Evolutionary conservation across 2,797 vertebrate species (phyloP), one percentile per base, ranked within the genome.

Genomic region (Yasuhikotakia modesta): DNA sequence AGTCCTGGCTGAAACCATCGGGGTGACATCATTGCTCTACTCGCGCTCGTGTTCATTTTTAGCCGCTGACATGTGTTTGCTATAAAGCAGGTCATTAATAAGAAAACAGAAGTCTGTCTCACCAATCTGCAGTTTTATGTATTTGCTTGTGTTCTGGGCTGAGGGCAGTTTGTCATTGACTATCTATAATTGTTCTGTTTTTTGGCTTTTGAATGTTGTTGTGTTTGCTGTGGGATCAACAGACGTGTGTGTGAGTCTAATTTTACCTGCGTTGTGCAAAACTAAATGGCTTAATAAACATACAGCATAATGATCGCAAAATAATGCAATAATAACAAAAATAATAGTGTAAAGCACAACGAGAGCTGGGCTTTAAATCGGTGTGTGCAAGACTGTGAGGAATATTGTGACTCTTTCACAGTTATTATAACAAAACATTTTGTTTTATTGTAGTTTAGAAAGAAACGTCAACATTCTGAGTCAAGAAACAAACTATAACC

Each of bases 41-140:
- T 85, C 86, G 83, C 88, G 86, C 78, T 88, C 89, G 72, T 82
- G 30, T 84, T 90, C 91, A 87, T 91, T 89, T 91, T 91, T 87
- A 87, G 86, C 86, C 83, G 82, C 77, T 77, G 81, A 83, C 86
- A 88, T 86, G 86, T 87, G 86, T 83, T 90, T 79, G 82, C 83
- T 84, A 87, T 88, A 89, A 88, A 71, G 81, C 73, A 71, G 84
- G 83, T 80, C 79, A 85, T 88, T 86, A 73, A 84, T 88, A 73
- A 32, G 69, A 88, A 85, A 27, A 27, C 27, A 27, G 4, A 65
- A 32, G 70, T 83, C 79, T 80, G 86, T 81, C 73, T 82, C 83
- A 70, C 77, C 83, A 61, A 87, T 85, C 76, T 79, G 65, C 82
- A 80, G 79, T 78, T 80, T 82, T 82, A 65, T 66, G 58, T 73